phyloP scores from a whole-genome alignment of 2,888 invertebrate species.

The Watsonalla cultraria region DNA sequence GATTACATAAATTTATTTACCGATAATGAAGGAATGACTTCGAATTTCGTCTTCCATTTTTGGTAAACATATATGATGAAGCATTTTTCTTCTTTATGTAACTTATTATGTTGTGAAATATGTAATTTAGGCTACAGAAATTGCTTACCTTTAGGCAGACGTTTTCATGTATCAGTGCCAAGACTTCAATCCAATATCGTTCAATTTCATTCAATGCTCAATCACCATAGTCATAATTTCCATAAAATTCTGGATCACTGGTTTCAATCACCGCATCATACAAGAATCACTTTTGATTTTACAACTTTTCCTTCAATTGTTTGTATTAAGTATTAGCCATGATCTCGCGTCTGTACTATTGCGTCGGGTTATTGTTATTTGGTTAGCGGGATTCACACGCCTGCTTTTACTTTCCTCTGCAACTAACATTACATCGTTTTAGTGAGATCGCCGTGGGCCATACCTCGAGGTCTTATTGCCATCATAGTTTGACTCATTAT shows the following conservation, averaged over 20 bases:
- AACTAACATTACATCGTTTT: constrained; percentile 24
- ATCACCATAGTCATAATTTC: too few species aligned
- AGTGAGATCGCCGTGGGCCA: constrained; percentile 10
- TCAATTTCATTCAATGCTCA: too few species aligned
- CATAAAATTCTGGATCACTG: too few species aligned
- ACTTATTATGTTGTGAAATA: too few species aligned
- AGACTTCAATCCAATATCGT: too few species aligned
- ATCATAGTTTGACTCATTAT: too few species aligned
- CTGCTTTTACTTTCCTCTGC: constrained; percentile 48
- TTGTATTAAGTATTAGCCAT: constrained; percentile 4
- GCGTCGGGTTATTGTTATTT: constrained; percentile 39
- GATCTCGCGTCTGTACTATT: constrained; percentile 11
- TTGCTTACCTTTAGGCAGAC: too few species aligned
- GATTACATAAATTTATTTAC: constrained; percentile 11
- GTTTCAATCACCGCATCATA: neutral
- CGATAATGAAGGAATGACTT: neutral
- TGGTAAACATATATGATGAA: too few species aligned
- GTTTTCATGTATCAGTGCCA: too few species aligned
- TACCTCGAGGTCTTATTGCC: neutral
- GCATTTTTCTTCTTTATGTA: too few species aligned
- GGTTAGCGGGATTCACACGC: constrained; percentile 36
- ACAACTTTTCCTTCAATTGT: constrained; percentile 1
- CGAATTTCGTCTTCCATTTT: too few species aligned
- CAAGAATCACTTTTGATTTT: constrained; percentile 2
- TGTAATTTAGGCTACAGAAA: too few species aligned